Evolutionary conservation across 2,888 invertebrate species (phyloP), one percentile per base, ranked within the genome.

Genomic region (Hipparchia semele): DNA sequence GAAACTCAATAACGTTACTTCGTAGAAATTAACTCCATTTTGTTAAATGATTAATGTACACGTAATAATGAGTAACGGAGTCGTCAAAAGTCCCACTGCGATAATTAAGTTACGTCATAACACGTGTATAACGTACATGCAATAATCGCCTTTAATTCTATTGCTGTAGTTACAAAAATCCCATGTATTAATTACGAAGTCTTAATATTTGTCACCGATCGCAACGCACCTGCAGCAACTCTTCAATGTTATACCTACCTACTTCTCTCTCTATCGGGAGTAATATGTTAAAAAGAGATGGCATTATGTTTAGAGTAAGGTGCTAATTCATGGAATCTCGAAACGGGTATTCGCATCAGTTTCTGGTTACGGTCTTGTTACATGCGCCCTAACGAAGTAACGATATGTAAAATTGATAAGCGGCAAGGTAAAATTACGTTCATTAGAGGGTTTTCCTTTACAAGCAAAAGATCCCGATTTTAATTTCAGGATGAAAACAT

Each of bases 31-130:
- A 80, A 78, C 78, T 80, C 73, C 68, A 71, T 75, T 79, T 77
- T 79, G 78, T 77, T 75, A 78, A 75, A 77, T 79, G 78, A 80
- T 81, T 81, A 80, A 81, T 79, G 78, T 81, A 79, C 78, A 79
- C 79, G 78, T 77, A 77, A 79, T 80, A 81, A 80, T 80, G 75
- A 80, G 79, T 84, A 84, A 82, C 83, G 80, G 80, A 81, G 82
- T 84, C 82, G 89, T 87, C 86, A 85, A 85, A 89, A 83, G 84
- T 89, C 84, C 79, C 90, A 90, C 90, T 83, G 84, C 82, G 75
- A 79, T 79, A 80, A 79, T 79, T 78, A 79, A 72, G 74, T 75
- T 75, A 69, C 23, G 58, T 60, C 72, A 71, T 68, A 45, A 23
- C 23, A 33, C 9, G 54, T 33, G 54, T 39, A 2, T 33, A 53